Base-by-base conservation (phyloP, 1,140 invertebrate genomes). In the Camponotus vicinus region DNA sequence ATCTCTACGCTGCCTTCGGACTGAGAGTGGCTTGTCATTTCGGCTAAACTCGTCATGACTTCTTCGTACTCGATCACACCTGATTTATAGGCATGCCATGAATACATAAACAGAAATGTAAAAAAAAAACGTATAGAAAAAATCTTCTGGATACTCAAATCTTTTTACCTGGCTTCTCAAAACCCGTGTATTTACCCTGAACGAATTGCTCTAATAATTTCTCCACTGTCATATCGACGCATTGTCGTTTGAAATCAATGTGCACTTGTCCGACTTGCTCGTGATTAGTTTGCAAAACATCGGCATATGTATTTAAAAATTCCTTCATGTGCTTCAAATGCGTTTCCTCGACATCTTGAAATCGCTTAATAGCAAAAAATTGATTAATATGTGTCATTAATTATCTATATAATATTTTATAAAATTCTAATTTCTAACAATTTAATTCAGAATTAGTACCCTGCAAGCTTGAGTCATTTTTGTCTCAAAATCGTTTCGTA, bases 261-360 rank as follows among this genome's bases (percentile, higher is more conserved):
- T 99, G 98, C 18, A 99, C 97, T 96, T 98, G 95, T 63, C 98
- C 98, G 93, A 98, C 97, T 92, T 98, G 96, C 88, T 98, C 97
- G 95, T 99, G 98, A 94, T 98, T 98, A 92, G 97, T 97, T 93
- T 98, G 97, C 84, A 98, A 96, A 77, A 98, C 97, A 92, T 98
- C 97, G 73, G 97, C 97, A 95, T 99, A 99, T 27, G 97, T 97
- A 92, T 98, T 98, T 66, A 99, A 96, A 96, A 99, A 99, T 89
- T 99, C 98, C 94, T 99, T 99, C 98, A 99, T 99, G 93, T 99
- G 98, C 91, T 97, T 97, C 88, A 99, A 95, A 95, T 99, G 98
- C 75, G 97, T 96, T 92, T 98, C 98, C 95, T 99, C 98, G 34
- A 99, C 97, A 94, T 98, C 98, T 96, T 99, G 98, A 94, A 99